Evolutionary conservation across 2,113 vertebrate species (phyloP), one percentile per base, ranked within the genome.

Genomic region (Bubo bubo): DNA sequence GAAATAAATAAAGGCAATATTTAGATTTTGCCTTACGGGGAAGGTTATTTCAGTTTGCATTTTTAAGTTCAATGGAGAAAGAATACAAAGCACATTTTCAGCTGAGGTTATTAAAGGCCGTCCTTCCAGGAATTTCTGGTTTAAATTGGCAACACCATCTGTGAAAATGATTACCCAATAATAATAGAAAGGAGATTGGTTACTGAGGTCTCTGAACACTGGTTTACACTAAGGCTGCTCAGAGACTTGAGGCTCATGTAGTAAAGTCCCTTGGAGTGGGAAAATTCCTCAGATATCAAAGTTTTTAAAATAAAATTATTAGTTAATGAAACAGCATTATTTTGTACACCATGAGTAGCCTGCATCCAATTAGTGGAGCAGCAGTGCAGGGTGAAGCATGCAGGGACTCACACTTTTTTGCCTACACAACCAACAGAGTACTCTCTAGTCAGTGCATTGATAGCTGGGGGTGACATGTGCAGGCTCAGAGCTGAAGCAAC

Each of bases 381-480:
- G 6, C 12, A 63, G 12, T 4, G 12, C 41, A 59, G 17, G 9
- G 3, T 59, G 28, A 43, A 64, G n/a, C 13, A 37, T 0, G 0
- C 35, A 55, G 11, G 27, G 6, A 14, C 32, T 4, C 39, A 14
- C 6, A 4, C 1, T 10, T 28, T 79, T 88, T 68, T 27, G 20
- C 34, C 13, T 24, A 3, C 4, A 1, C 35, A 53, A 17, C 8
- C 1, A 1, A 14, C 13, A 14, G 23, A 35, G 4, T 5, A 6
- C 12, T 71, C 14, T 53, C n/a, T 22, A 12, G 21, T 14, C 35
- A 39, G 11, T 12, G 30, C 3, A 1, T 14, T 58, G 18, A 7
- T 3, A 45, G 19, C 8, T 22, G 34, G 28, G 21, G n/a, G 32
- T 5, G 19, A 15, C 8, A 14, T 22, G 28, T 26, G 14, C 49